phyloP scores from a whole-genome alignment of 2,888 invertebrate genomes.

The Morpho helenor region DNA sequence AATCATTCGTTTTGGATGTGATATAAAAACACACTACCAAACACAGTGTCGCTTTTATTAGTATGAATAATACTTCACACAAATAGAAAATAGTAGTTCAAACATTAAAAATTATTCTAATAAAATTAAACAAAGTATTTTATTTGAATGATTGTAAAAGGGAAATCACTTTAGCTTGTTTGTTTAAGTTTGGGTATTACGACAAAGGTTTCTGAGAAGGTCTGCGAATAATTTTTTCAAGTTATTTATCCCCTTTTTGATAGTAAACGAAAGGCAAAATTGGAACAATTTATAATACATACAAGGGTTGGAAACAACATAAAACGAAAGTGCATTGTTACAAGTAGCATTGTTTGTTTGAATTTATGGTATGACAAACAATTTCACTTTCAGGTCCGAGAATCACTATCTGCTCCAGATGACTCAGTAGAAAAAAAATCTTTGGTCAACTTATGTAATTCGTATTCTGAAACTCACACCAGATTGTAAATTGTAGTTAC shows the following conservation, averaged over 20 bases:
- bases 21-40: no score
- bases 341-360: constrained; percentile 27
- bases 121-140: no score
- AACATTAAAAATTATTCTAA: no score
- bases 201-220: constrained; percentile 31
- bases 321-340: constrained; percentile 23
- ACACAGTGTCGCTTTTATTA: no score
- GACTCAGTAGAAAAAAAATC: no score
- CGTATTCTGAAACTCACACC: no score
- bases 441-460: no score
- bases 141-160: no score
- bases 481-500: no score
- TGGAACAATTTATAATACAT: constrained; percentile 51
- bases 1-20: no score
- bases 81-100: no score
- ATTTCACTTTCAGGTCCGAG: constrained; percentile 33
- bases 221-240: constrained; percentile 34
- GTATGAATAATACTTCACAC: no score
- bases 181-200: neutral
- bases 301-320: constrained; percentile 46
- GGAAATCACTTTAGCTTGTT: neutral
- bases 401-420: neutral
- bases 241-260: constrained; percentile 48
- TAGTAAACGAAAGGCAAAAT: constrained; percentile 49
- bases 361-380: constrained; percentile 30